These are phyloP conservation scores for Cyprinella venusta DNA, from an alignment of 2,797 vertebrate genomes.

Conservation along the genomic window DNA sequence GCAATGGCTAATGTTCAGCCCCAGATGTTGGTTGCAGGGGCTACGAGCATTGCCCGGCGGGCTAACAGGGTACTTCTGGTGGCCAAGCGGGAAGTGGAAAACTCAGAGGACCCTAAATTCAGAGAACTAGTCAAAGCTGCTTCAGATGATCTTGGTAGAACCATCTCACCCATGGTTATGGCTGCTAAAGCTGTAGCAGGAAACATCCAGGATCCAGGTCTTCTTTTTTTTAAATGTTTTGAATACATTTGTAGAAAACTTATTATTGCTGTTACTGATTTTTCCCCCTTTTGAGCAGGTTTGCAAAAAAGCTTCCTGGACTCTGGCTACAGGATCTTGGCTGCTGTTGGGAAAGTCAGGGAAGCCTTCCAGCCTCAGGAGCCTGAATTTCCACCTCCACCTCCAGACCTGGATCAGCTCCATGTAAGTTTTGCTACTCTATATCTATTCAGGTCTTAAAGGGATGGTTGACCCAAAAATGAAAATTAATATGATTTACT, in stretches of 20 bases:
- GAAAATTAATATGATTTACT: neutral
- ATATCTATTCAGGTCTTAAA: neutral
- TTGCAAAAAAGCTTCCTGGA: conserved; percentile 96
- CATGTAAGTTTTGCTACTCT: conserved; percentile 78
- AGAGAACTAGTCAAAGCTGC: conserved; percentile 93
- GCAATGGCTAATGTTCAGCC: conserved; percentile 98
- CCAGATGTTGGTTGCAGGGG: conserved; percentile 97
- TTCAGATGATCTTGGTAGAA: conserved; percentile 93
- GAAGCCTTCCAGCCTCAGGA: conserved; percentile 98
- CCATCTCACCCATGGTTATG: conserved; percentile 98
- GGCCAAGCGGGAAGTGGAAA: conserved; percentile 95
- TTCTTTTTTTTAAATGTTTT: neutral
- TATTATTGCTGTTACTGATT: neutral
- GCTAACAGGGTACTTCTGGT: conserved; percentile 95
- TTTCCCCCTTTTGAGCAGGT: conserved; percentile 70
- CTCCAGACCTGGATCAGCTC: conserved; percentile 94
- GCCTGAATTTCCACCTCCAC: conserved; percentile 94
- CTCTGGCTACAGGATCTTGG: conserved; percentile 92
- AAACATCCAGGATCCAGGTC: conserved; percentile 96
- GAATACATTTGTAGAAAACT: neutral
- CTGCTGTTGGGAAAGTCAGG: conserved; percentile 94
- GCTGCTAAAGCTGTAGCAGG: conserved; percentile 96
- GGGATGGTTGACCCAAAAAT: neutral
- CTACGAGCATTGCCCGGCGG: conserved; percentile 96
- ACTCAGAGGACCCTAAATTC: conserved; percentile 97